A percentile compares a stretch with the other conserved stretches of the same genome.
Evolutionary conservation across 1,140 invertebrate species (phyloP).

Genomic region (Ceratosolen fusciceps): DNA sequence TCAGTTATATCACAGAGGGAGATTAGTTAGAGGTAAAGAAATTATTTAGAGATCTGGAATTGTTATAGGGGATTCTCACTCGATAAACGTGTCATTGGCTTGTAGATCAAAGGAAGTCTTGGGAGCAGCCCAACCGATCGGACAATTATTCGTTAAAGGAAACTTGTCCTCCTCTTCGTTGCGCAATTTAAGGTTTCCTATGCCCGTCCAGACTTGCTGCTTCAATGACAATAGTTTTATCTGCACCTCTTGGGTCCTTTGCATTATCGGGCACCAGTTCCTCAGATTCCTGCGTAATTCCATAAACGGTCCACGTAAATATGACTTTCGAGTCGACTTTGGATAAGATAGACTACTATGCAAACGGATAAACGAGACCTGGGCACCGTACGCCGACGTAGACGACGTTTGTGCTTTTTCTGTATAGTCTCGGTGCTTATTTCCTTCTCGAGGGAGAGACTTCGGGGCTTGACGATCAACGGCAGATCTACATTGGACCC

Average conservation of each 20-base stretch:
- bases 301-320: too few species aligned
- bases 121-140: conserved; percentile 76
- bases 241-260: conserved; percentile 71
- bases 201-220: conserved; percentile 75
- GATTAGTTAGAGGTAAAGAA: too few species aligned
- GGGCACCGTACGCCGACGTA: conserved; percentile 65
- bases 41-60: too few species aligned
- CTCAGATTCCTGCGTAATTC: conserved; percentile 53
- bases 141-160: conserved; percentile 53
- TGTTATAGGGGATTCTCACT: conserved; percentile 60
- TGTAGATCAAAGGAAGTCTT: conserved; percentile 72
- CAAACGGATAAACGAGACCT: conserved; percentile 14
- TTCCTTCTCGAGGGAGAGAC: conserved; percentile 72
- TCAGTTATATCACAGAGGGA: too few species aligned
- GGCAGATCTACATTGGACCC: conserved; percentile 50
- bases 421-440: conserved; percentile 63
- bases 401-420: conserved; percentile 66
- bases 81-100: conserved; percentile 72
- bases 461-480: conserved; percentile 67
- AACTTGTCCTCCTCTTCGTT: conserved; percentile 39
- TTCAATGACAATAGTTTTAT: conserved; percentile 73
- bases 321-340: too few species aligned
- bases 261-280: conserved; percentile 58
- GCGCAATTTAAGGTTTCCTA: conserved; percentile 30
- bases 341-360: too few species aligned